Evolutionary conservation across 2,113 vertebrate genomes (phyloP).

Genomic region (Dunckerocampus dactyliophorus): DNA sequence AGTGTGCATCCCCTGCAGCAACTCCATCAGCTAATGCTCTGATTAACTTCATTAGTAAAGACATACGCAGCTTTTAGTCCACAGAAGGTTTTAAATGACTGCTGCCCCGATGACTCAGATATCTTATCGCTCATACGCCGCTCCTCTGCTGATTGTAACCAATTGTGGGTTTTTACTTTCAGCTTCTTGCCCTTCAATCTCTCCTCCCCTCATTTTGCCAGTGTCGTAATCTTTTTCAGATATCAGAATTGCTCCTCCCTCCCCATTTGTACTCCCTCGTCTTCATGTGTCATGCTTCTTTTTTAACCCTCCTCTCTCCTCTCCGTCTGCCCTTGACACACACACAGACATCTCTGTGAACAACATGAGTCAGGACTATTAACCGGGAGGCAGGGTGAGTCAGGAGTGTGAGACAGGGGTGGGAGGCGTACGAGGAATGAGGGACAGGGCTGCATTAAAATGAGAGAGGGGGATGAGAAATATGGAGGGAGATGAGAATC

Average conservation of each 20-base stretch:
- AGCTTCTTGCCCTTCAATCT: background rate
- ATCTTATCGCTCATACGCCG: slow-evolving; percentile 43
- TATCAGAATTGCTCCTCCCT: slow-evolving; percentile 16
- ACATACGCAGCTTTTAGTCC: slow-evolving; percentile 45
- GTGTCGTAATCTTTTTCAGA: slow-evolving; percentile 23
- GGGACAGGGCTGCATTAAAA: slow-evolving; percentile 5
- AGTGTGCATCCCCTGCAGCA: slow-evolving; percentile 22
- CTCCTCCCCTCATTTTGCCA: slow-evolving; percentile 1
- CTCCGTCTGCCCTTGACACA: slow-evolving; percentile 46
- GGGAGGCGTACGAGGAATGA: background rate
- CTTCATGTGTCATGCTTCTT: slow-evolving; percentile 8
- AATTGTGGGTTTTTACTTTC: slow-evolving; percentile 15
- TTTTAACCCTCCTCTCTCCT: slow-evolving; percentile 16
- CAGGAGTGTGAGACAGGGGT: slow-evolving; percentile 38
- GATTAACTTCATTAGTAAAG: slow-evolving; percentile 56
- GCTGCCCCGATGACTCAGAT: slow-evolving; percentile 45
- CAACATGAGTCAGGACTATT: slow-evolving; percentile 60
- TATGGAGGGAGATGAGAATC: slow-evolving; percentile 27
- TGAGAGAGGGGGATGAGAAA: slow-evolving; percentile 1
- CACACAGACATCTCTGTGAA: slow-evolving; percentile 42
- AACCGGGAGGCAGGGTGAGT: slow-evolving; percentile 54
- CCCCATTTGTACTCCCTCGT: slow-evolving; percentile 10
- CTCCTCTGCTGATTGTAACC: slow-evolving; percentile 38
- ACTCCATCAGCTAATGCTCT: slow-evolving; percentile 29
- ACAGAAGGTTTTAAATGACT: slow-evolving; percentile 40